Percentiles rank a stretch among this genome's conserved stretches.
Conservation (phyloP, 2,797 vertebrate genomes). For the Petrocephalus sullivani region DNA sequence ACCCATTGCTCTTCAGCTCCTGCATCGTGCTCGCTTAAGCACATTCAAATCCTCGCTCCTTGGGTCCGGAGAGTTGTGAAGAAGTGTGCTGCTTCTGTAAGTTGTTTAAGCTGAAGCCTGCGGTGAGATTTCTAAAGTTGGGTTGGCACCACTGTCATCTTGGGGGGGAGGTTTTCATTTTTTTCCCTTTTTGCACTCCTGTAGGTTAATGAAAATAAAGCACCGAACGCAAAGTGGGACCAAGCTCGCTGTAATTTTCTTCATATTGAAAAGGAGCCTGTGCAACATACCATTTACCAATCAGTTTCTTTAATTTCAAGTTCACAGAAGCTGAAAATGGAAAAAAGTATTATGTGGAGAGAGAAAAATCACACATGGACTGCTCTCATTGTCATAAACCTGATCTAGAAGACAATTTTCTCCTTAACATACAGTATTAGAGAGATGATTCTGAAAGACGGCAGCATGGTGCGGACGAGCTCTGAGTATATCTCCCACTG, state of each 20-base stretch:
- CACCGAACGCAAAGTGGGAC: background rate
- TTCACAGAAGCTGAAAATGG: conserved; percentile 16
- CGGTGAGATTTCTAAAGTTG: background rate
- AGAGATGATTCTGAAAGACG: conserved; percentile 18
- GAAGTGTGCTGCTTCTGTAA: background rate
- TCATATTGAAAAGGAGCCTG: background rate
- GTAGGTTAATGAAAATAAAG: conserved; percentile 9
- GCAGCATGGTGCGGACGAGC: background rate
- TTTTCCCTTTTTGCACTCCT: background rate
- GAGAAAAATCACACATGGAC: background rate
- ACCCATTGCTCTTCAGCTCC: background rate
- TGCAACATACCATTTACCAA: background rate
- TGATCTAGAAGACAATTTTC: conserved; percentile 23
- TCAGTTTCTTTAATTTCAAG: conserved; percentile 16
- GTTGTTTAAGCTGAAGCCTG: background rate
- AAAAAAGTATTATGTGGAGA: background rate
- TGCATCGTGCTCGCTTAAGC: background rate
- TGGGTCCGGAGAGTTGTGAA: background rate
- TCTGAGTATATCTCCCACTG: background rate
- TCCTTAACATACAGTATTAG: background rate
- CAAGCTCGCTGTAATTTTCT: background rate
- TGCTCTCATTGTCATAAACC: conserved; percentile 11
- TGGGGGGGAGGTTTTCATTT: background rate
- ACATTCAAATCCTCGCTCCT: background rate
- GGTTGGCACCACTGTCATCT: background rate